Base-by-base conservation (phyloP, 1,140 invertebrate genomes). In the Ceratina japonica region DNA sequence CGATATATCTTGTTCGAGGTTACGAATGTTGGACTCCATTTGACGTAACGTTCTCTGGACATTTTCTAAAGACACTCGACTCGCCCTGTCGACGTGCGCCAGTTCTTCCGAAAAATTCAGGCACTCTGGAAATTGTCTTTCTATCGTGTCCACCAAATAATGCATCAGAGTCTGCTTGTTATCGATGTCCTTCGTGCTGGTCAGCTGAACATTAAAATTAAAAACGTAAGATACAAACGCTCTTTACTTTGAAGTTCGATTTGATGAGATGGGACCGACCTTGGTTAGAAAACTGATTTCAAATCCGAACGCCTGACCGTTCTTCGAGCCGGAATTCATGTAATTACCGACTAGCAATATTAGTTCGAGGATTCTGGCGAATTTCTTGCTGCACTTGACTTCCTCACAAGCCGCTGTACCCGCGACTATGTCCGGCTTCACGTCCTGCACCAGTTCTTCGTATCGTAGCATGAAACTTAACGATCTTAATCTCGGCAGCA, bases 251-350 rank as follows among this genome's bases (percentile, higher is more conserved):
- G 59, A 7, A 16, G 13, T 18, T 20, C 15, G 4, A 15, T 12
- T 8, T 31, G 4, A 31, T 16, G 16, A 16, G 0, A n/a, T 7
- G 0, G 12, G 51, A 72, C 78, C 22, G 58, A 98, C 96, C 94
- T 99, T 99, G 0, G 98, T 96, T 2, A 99, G 93, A 91, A 97
- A 99, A 89, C 95, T 98, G 74, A 99, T 98, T 92, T 99, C 98
- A 92, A 99, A 99, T 7, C 97, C 99, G 87, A 98, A 96, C 2
- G 98, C 97, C 86, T 97, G 96, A 12, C 96, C 98, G 90, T 99
- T 99, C 84, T 96, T 96, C 0, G 97, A 98, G 0, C 98, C 98
- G 3, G 97, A 95, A 91, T 99, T 99, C 96, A 99, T 97, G 85
- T 97, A 98, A 93, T 99, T 99, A 20, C 98, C 98, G 37, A 99